These are phyloP conservation scores for Calameuta filiformis DNA, from an alignment of 2,888 invertebrate species.

Conservation along the genomic window DNA sequence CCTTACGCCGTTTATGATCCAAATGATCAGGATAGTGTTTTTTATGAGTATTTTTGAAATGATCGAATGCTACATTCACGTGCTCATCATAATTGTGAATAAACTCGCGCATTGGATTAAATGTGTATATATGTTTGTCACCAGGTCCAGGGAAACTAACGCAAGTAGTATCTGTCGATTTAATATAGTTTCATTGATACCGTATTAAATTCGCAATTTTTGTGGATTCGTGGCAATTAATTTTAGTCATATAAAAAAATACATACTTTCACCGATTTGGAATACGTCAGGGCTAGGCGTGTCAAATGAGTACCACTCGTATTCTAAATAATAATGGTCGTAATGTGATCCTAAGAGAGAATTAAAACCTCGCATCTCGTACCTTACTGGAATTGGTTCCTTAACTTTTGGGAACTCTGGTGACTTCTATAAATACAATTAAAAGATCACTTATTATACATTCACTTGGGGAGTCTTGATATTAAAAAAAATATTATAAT, in stretches of 20 bases:
- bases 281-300: constrained; percentile 79
- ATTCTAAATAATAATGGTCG: constrained; percentile 92
- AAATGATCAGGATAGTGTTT: constrained; percentile 73
- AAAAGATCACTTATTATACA: constrained; percentile 1
- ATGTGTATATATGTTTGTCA: constrained; percentile 78
- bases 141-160: constrained; percentile 90
- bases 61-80: constrained; percentile 78
- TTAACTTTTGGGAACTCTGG: constrained; percentile 37
- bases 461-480: neutral
- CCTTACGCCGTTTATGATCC: constrained; percentile 79
- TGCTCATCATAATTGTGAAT: constrained; percentile 78
- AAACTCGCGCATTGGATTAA: constrained; percentile 95
- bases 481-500: constrained; percentile 7
- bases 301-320: constrained; percentile 73
- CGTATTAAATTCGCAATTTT: no score
- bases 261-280: constrained; percentile 72
- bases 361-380: constrained; percentile 96
- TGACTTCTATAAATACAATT: constrained; percentile 52
- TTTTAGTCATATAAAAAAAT: constrained; percentile 7
- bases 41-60: constrained; percentile 80
- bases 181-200: neutral
- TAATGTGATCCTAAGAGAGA: constrained; percentile 94
- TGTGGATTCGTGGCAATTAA: no score
- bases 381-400: constrained; percentile 68
- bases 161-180: constrained; percentile 74